Evolutionary conservation across 2,797 vertebrate species (phyloP), one percentile per base, ranked within the genome.

Genomic region (Parauchenoglanis ngamensis): DNA sequence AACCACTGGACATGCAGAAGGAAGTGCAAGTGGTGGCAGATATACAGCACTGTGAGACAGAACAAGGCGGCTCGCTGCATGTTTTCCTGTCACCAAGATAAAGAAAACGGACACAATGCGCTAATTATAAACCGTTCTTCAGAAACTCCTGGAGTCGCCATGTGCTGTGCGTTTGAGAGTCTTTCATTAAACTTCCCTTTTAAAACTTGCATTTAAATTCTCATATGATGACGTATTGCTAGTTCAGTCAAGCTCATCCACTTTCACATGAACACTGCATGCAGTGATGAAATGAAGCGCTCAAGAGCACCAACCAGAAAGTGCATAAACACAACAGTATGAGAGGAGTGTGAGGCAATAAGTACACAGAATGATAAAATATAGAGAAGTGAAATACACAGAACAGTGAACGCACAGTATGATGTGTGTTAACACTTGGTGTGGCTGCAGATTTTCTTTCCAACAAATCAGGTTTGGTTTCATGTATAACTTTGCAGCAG

Each of bases 1-100:
- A 78, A 78, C n/a, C 52, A 0, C 52, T 35, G 52, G 28, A 79
- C 40, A 23, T 79, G 54, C 21, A 59, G 54, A 57, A 79, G 77
- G 54, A 79, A 79, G 77, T 79, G 54, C 54, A 31, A 56, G 28
- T 31, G 76, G 17, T 35, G 76, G 17, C 3, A 79, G 77, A 79
- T 59, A 23, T 25, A 59, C 19, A 40, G 4, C 28, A 59, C 54
- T 13, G 10, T 79, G 56, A 21, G 17, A 6, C 11, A 0, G 12
- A 78, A 57, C 76, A 5, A 31, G 57, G 31, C 54, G 2, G 17
- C 8, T 54, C 25, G 25, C 25, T 54, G n/a, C 75, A 57, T 1
- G 10, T 35, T 79, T 72, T 78, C 15, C 52, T 78, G 52, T 49
- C 4, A 6, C 73, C 7, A 17, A 56, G 54, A 57, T 57, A 57